phyloP scores from a whole-genome alignment of 1,140 invertebrate genomes.

The Saccostrea cuccullata region DNA sequence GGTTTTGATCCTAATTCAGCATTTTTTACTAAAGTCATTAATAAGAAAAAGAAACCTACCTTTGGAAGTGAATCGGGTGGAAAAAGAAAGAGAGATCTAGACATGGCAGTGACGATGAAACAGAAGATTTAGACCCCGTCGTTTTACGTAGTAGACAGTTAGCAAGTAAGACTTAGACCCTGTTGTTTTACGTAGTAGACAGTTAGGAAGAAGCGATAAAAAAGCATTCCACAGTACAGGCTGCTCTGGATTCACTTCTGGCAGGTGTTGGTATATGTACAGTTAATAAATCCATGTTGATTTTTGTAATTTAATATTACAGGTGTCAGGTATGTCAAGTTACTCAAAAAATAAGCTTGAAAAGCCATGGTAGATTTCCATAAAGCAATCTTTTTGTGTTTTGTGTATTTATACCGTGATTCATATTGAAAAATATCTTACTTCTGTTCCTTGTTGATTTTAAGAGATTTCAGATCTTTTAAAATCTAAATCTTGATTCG shows the following conservation, averaged over 20 bases:
- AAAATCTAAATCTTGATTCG: too few species aligned
- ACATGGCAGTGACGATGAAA: conserved; percentile 71
- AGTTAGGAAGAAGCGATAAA: conserved; percentile 72
- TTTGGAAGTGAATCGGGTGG: neutral
- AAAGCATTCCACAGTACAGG: conserved; percentile 77
- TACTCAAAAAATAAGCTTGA: too few species aligned
- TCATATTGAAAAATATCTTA: too few species aligned
- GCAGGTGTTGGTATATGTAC: conserved; percentile 74
- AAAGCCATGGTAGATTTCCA: too few species aligned
- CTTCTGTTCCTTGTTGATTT: too few species aligned
- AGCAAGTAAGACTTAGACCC: conserved; percentile 74
- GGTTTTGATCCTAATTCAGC: conserved; percentile 57
- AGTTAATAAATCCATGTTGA: neutral
- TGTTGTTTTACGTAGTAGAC: conserved; percentile 72
- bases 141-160: conserved; percentile 59
- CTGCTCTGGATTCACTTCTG: conserved; percentile 79
- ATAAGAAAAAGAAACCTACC: conserved; percentile 74
- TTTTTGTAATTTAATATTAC: too few species aligned
- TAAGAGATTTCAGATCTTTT: too few species aligned
- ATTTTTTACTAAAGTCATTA: conserved; percentile 77
- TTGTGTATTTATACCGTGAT: too few species aligned
- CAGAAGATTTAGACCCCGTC: conserved; percentile 67
- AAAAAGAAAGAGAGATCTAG: conserved; percentile 54
- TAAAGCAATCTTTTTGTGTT: too few species aligned
- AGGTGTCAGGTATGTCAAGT: too few species aligned